phyloP scores from a whole-genome alignment of 2,888 invertebrate species.

The Vannuccia rotundouncinata region DNA sequence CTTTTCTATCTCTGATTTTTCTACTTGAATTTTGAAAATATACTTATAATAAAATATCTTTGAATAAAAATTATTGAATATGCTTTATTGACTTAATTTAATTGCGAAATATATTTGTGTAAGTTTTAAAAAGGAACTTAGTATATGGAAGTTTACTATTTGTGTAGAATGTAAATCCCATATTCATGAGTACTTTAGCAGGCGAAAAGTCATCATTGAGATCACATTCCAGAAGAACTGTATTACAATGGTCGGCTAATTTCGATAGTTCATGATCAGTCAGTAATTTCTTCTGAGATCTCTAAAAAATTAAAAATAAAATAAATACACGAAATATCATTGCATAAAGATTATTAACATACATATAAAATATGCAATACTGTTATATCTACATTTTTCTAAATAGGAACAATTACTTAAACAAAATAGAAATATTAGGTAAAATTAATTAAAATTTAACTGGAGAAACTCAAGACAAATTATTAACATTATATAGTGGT shows the following conservation, averaged over 20 bases:
- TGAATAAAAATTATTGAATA: too few relatives aligned
- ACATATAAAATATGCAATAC: not conserved
- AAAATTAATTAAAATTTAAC: not conserved
- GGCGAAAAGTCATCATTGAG: constrained; percentile 68
- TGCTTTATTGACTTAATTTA: too few relatives aligned
- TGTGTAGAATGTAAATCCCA: constrained; percentile 51
- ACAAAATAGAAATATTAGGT: not conserved
- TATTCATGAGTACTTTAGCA: constrained; percentile 68
- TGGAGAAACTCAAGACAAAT: not conserved
- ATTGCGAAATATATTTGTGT: too few relatives aligned
- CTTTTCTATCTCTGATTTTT: too few relatives aligned
- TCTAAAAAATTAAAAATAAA: not conserved
- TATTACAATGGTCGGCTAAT: constrained; percentile 10
- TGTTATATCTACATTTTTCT: not conserved
- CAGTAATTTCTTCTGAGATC: not conserved
- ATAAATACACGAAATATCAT: too few relatives aligned
- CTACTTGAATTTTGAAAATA: too few relatives aligned
- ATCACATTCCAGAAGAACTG: constrained; percentile 64
- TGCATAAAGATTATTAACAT: too few relatives aligned
- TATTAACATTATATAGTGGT: too few relatives aligned
- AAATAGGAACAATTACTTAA: not conserved
- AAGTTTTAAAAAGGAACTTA: constrained; percentile 9
- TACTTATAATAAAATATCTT: too few relatives aligned
- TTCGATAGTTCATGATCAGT: not conserved
- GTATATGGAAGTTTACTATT: not conserved